Evolutionary conservation across 2,888 invertebrate species (phyloP).

Genomic region (Rhingia campestris): DNA sequence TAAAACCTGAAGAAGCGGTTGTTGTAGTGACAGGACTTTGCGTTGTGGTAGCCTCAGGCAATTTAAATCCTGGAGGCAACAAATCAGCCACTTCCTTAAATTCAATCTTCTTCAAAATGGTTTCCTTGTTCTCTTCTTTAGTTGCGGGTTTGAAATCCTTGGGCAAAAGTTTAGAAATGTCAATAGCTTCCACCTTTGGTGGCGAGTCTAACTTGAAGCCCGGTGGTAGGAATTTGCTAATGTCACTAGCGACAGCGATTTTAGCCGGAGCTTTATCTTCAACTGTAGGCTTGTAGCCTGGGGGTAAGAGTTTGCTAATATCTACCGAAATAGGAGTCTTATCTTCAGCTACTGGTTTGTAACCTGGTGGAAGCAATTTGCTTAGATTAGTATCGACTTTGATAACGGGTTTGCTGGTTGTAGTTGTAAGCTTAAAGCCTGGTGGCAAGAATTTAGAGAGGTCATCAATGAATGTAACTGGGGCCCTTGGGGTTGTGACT

Average conservation of each 20-base stretch:
- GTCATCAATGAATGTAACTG: slow-evolving; percentile 84
- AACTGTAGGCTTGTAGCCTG: slow-evolving; percentile 85
- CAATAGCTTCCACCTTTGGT: slow-evolving; percentile 76
- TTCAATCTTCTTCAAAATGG: slow-evolving; percentile 77
- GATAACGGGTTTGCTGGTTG: slow-evolving; percentile 75
- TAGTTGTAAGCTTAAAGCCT: slow-evolving; percentile 83
- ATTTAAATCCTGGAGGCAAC: slow-evolving; percentile 85
- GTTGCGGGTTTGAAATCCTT: slow-evolving; percentile 84
- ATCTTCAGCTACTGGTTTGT: slow-evolving; percentile 82
- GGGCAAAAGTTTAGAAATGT: slow-evolving; percentile 86
- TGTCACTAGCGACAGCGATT: slow-evolving; percentile 84
- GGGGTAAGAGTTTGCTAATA: slow-evolving; percentile 86
- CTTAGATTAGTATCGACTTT: slow-evolving; percentile 85
- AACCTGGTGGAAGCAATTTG: slow-evolving; percentile 87
- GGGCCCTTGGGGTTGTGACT: slow-evolving; percentile 81
- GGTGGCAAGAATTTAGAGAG: slow-evolving; percentile 86
- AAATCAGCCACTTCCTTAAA: slow-evolving; percentile 83
- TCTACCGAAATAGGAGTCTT: slow-evolving; percentile 75
- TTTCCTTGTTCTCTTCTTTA: slow-evolving; percentile 55
- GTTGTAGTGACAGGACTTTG: slow-evolving; percentile 80
- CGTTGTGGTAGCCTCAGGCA: slow-evolving; percentile 44
- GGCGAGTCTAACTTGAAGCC: slow-evolving; percentile 84
- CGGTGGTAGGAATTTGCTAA: slow-evolving; percentile 86
- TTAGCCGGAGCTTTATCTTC: slow-evolving; percentile 66
- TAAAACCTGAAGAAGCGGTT: slow-evolving; percentile 84